Evolutionary conservation across 2,113 vertebrate species (phyloP).

Genomic region (Nothocercus nigrocapillus): DNA sequence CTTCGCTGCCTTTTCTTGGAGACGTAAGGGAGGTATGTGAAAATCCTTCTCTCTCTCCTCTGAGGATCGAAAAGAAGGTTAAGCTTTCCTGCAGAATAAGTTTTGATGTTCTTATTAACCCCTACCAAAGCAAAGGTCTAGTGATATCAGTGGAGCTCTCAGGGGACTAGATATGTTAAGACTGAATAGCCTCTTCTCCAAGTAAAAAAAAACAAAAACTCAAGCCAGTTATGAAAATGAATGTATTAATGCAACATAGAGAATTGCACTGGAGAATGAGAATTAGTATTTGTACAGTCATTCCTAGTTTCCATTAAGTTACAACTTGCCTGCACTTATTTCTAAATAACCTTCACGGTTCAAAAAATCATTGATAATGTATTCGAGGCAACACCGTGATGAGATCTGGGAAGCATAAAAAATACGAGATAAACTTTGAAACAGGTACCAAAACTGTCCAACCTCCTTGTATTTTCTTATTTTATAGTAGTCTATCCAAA

Average conservation of each 20-base stretch:
- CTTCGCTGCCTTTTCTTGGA: neutral
- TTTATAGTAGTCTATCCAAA: neutral
- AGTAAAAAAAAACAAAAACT: neutral
- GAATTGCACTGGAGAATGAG: neutral
- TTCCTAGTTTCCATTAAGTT: neutral
- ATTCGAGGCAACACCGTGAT: neutral
- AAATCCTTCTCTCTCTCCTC: neutral
- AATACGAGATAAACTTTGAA: neutral
- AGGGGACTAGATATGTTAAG: neutral
- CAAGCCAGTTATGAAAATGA: neutral
- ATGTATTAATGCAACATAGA: neutral
- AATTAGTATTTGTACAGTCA: neutral
- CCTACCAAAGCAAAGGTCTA: neutral
- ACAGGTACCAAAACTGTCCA: neutral
- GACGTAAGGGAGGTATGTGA: fast-evolving
- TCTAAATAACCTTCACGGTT: neutral
- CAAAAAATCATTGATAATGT: neutral
- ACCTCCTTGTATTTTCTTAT: neutral
- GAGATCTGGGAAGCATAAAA: neutral
- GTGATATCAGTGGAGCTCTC: neutral
- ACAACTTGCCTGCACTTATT: neutral
- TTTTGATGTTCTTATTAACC: neutral
- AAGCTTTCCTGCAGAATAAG: neutral
- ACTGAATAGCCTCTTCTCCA: neutral
- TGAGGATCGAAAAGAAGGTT: neutral